phyloP scores from a whole-genome alignment of 2,113 vertebrate genomes.

The Dendropsophus ebraccatus region DNA sequence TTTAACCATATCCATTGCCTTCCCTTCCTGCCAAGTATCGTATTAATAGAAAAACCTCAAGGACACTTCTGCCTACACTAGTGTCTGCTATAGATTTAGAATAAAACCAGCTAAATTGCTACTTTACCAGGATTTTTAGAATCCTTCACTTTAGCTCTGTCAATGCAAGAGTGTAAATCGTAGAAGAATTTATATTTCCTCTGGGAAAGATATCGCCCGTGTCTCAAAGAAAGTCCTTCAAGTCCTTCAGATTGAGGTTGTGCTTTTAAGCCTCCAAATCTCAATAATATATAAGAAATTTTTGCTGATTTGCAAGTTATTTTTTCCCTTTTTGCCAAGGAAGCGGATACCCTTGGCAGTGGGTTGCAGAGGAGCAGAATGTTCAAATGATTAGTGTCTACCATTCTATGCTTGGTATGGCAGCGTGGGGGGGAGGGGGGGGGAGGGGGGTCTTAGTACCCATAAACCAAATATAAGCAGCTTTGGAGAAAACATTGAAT shows the following conservation, averaged over 20 bases:
- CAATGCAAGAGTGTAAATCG: neutral
- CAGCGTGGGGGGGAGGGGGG: too few relatives aligned
- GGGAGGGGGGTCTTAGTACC: too few relatives aligned
- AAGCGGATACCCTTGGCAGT: too few relatives aligned
- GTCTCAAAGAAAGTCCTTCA: neutral
- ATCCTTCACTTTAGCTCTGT: neutral
- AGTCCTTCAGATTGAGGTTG: neutral
- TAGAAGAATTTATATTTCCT: neutral
- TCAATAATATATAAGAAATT: too few relatives aligned
- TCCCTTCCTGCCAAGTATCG: neutral
- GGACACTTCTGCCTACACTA: neutral
- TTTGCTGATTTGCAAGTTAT: neutral
- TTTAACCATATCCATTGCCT: slow-evolving; percentile 20
- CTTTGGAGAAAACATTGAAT: too few relatives aligned
- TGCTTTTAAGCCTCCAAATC: too few relatives aligned
- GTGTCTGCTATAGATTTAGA: neutral
- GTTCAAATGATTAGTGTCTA: too few relatives aligned
- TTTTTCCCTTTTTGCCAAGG: neutral
- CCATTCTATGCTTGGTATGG: too few relatives aligned
- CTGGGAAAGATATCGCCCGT: neutral
- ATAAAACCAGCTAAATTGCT: neutral
- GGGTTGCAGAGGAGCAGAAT: too few relatives aligned
- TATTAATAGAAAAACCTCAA: neutral
- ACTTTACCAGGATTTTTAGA: neutral
- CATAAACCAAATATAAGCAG: too few relatives aligned